Base-by-base conservation (phyloP, 2,797 vertebrate species). In the Clarias fuscus region DNA sequence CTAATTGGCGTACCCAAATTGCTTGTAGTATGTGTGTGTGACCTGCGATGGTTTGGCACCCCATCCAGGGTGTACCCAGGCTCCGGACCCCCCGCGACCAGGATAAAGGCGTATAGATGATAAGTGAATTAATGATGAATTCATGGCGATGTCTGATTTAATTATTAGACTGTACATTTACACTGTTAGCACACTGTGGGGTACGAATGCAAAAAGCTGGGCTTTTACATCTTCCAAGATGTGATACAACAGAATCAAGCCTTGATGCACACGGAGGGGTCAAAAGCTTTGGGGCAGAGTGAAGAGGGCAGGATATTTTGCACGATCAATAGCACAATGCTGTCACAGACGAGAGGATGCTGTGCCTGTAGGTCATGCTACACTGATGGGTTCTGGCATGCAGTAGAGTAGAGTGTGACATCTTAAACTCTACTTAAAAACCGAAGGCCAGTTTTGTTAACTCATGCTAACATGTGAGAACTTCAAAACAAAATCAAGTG, bases 241-340 rank as follows among this genome's bases (percentile, higher is more conserved):
- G 1, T 2, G 7, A 27, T 18, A 8, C 18, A 27, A 4, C 40
- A 56, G 13, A 10, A 40, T n/a, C 53, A 64, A 48, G 48, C 81
- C 64, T 80, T 68, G 5, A 80, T 83, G 61, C 85, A 77, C 80
- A 75, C n/a, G 83, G 77, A 48, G 85, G 85, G 85, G 43, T 88
- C 85, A 88, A 88, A 76, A 85, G 85, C 56, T 61, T 67, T 76
- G 75, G 59, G 13, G 76, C 59, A 82, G 76, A 87, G 80, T 24
- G 75, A 77, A 68, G 79, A 20, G 7, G 83, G 82, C 79, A 88
- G 61, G 82, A 70, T 84, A 80, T 75, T 78, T 81, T 62, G 75
- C 56, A 76, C 58, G 84, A 90, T 90, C 87, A 87, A 88, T 90
- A 90, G 70, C 70, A 85, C 85, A 78, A 85, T 82, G 85, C 87